Conservation (phyloP, 2,888 invertebrate genomes). For the Diplolepis rosae region DNA sequence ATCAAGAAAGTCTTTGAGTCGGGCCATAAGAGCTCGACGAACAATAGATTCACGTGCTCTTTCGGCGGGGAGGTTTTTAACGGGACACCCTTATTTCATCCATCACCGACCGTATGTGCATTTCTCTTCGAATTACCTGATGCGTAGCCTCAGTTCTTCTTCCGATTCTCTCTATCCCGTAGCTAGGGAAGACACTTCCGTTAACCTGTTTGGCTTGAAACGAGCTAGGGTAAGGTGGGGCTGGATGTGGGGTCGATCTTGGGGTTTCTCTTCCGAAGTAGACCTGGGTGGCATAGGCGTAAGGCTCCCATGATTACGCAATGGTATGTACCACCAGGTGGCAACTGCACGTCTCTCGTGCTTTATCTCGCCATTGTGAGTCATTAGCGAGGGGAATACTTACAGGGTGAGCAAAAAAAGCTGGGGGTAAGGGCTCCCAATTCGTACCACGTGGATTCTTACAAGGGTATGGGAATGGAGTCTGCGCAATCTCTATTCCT, state of each 20-base stretch:
- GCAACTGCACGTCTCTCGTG: conserved; percentile 54
- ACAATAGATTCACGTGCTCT: conserved; percentile 28
- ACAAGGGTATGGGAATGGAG: conserved; percentile 5
- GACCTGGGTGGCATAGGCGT: conserved; percentile 57
- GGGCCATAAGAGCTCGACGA: conserved; percentile 8
- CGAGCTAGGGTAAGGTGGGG: conserved; percentile 34
- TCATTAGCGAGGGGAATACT: conserved; percentile 48
- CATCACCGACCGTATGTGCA: conserved; percentile 8
- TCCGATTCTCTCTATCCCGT: conserved; percentile 33
- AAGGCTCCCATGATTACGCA: conserved; percentile 64
- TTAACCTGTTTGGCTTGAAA: conserved; percentile 49
- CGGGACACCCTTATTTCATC: conserved; percentile 28
- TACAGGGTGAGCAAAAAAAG: conserved; percentile 2
- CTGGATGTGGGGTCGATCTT: conserved; percentile 39
- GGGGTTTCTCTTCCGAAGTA: conserved; percentile 35
- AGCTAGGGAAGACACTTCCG: conserved; percentile 42
- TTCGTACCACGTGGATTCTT: neutral
- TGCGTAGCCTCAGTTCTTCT: conserved; percentile 31
- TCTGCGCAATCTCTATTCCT: conserved; percentile 1
- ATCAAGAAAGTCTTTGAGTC: conserved; percentile 24
- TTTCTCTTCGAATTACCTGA: conserved; percentile 23
- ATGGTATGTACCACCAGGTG: conserved; percentile 59
- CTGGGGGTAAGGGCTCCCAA: neutral
- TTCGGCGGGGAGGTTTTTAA: conserved; percentile 21
- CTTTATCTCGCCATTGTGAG: conserved; percentile 38